Conservation (phyloP, 53 echinoderm and acorn worm species). For the Henricia sp. region DNA sequence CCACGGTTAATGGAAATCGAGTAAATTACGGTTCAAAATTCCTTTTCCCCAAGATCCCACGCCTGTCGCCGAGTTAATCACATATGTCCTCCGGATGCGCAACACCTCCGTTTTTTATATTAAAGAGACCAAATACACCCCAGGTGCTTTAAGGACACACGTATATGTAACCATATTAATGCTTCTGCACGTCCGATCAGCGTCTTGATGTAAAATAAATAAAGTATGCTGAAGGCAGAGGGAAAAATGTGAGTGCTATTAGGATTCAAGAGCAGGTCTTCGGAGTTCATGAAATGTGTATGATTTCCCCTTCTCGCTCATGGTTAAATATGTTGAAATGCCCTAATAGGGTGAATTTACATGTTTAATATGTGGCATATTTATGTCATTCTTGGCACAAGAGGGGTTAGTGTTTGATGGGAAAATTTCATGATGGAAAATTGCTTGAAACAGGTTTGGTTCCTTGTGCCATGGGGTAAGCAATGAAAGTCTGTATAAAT, state of each 20-base stretch:
- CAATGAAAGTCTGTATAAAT: too few relatives aligned
- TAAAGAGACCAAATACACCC: background rate
- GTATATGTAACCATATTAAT: background rate
- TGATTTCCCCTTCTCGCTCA: background rate
- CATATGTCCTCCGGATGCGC: background rate
- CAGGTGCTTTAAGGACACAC: background rate
- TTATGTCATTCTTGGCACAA: too few relatives aligned
- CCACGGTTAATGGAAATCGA: background rate
- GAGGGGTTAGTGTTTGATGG: too few relatives aligned
- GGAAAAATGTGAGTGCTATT: background rate
- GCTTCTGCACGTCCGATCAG: background rate
- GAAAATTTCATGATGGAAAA: too few relatives aligned
- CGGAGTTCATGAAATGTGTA: background rate
- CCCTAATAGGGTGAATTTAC: too few relatives aligned
- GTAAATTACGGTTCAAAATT: background rate
- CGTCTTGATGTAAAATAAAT: constrained; percentile 26
- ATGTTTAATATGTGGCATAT: too few relatives aligned
- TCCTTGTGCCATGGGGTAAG: too few relatives aligned
- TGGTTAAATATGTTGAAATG: too few relatives aligned
- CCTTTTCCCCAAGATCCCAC: background rate
- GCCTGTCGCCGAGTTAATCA: background rate
- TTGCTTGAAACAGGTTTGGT: too few relatives aligned
- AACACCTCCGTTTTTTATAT: background rate
- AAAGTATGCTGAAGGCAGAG: background rate
- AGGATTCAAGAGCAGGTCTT: background rate